Evolutionary conservation across 2,888 invertebrate species (phyloP).

Genomic region (Epistrophella euchroma): DNA sequence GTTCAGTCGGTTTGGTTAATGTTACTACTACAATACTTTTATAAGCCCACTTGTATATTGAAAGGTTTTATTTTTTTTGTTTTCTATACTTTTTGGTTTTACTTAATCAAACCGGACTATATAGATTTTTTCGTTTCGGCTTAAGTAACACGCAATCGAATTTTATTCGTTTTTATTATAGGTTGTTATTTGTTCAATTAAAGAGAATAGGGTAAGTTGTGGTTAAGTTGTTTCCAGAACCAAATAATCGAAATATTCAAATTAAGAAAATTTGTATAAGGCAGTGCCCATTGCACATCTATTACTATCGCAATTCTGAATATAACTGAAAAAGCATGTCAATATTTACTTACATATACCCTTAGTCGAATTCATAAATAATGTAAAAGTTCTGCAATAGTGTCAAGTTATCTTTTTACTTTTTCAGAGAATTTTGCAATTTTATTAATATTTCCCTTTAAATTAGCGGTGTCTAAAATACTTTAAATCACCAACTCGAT

Average conservation of each 20-base stretch:
- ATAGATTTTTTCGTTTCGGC: conserved; percentile 30
- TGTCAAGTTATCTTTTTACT: too few species aligned
- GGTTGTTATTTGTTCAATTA: neutral
- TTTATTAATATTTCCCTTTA: too few species aligned
- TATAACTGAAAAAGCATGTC: too few species aligned
- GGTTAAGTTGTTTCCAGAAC: neutral
- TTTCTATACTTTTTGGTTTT: conserved; percentile 11
- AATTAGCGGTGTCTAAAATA: too few species aligned
- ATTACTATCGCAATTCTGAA: too few species aligned
- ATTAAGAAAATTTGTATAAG: neutral
- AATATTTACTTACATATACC: too few species aligned
- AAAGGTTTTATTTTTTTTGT: conserved; percentile 53
- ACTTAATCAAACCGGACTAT: conserved; percentile 14
- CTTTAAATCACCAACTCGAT: too few species aligned
- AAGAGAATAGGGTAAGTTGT: neutral
- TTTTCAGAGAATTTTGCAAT: too few species aligned
- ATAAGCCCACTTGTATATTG: conserved; percentile 9
- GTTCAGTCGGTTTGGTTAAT: conserved; percentile 25
- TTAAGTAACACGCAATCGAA: conserved; percentile 68
- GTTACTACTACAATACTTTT: conserved; percentile 2
- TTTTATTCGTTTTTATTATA: conserved; percentile 17
- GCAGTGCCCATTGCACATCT: too few species aligned
- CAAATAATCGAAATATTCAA: neutral
- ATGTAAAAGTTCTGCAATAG: too few species aligned
- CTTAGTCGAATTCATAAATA: too few species aligned